Evolutionary conservation across 2,113 vertebrate genomes (phyloP), one percentile per base, ranked within the genome.

Genomic region (Scytalopus superciliaris): DNA sequence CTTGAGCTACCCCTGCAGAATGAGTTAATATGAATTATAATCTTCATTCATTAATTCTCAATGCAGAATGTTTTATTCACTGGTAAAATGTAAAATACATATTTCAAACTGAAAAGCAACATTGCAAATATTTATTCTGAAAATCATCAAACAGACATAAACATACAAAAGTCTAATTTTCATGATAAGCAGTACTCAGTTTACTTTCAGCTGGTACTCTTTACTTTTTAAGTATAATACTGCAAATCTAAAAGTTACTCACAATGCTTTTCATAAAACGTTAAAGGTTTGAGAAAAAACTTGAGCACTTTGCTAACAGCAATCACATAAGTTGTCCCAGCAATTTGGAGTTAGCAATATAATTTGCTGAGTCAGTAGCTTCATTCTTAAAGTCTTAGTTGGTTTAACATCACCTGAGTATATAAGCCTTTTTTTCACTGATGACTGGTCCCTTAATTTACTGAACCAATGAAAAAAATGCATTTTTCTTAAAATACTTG

Each of bases 1-100:
- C 99, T 97, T 99, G 99, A 95, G 99, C 99, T 40, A 99, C 99
- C 68, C 99, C 99, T 99, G 97, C 74, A 92, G 76, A 96, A 94
- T 96, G 78, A 97, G 40, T 90, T 85, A 84, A 87, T 37, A 82
- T 24, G 40, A 50, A 88, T 87, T 68, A 91, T 31, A 45, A 90
- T 83, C 59, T 84, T 63, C 23, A 76, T 67, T 87, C 12, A 40
- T 44, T 73, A 77, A 47, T 62, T 82, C 35, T 70, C 53, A 87
- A 27, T 35, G 57, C 63, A 92, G 63, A 83, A 55, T 39, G 12
- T 62, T 81, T 87, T 82, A 91, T 78, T 88, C 0, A 62, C 21
- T 89, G 52, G 14, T 74, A 84, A 84, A 19, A 64, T 60, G 23
- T 59, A 89, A 89, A 93, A 84, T 37, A 67, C 3, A 37, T 53